Evolutionary conservation across 2,113 vertebrate genomes (phyloP), one percentile per base, ranked within the genome.

Genomic region (Sapayoa aenigma): DNA sequence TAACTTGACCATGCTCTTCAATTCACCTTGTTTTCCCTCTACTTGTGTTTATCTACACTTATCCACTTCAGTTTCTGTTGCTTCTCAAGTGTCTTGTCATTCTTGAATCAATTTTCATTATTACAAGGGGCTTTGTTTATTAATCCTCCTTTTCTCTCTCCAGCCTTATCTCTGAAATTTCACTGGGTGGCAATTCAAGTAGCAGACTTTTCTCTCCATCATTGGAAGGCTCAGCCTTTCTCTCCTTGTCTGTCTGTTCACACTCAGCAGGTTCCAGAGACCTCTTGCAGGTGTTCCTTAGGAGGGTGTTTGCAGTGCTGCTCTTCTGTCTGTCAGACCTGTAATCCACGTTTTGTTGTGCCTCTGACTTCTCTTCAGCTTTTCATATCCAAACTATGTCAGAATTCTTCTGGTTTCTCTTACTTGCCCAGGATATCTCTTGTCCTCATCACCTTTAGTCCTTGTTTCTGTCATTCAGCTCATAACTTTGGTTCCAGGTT

Each of bases 181-280:
- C 35, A 31, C 14, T 52, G 25, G 49, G 0, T 8, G 13, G 12
- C 4, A 78, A n/a, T 81, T 46, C 9, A 5, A 7, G 65, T 21
- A 1, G 27, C n/a, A 44, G 67, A 8, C 2, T 65, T 71, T 30
- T 35, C 30, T 81, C n/a, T 9, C 2, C 21, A 1, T 53, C 2
- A 0, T 0, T 11, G 59, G 3, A 14, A 12, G 22, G 15, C 5
- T 50, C 33, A 81, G 14, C 19, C 62, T 59, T 20, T 41, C 31
- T 55, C 24, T 77, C 35, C 21, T 60, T 50, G 49, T 66, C 50
- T 72, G 1, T 52, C 59, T 42, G 49, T 50, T 78, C n/a, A 25
- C 17, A 5, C 25, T 65, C 24, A 6, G 9, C 24, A 44, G 17
- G 4, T 14, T 49, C 19, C 2, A 50, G 68, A 2, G 22, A 52